Evolutionary conservation across 2,113 vertebrate genomes (phyloP), one percentile per base, ranked within the genome.

Genomic region (Grus americana): DNA sequence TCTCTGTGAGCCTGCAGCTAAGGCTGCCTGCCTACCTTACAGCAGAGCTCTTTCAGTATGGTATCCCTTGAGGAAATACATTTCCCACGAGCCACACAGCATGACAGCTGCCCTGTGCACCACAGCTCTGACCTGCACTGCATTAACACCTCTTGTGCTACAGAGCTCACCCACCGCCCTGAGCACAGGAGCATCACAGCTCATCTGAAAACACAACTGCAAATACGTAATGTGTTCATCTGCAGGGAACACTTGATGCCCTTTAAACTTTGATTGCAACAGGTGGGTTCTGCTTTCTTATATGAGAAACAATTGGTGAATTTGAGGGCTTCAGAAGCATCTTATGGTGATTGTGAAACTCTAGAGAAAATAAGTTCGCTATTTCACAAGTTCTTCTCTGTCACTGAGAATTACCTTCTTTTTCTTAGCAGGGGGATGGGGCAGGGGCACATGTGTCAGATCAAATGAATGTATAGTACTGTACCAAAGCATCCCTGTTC

Each of bases 81-180:
- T 14, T 32, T 54, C n/a, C 61, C 66, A 29, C 0, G 2, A 67
- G n/a, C 52, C 38, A 7, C 4, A 3, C 17, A 65, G 29, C 13
- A 32, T 10, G 13, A 15, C 1, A 0, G 21, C 32, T 66, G 73
- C 52, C 23, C 42, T 4, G 1, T 14, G 42, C 18, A 3, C 49
- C 9, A 16, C 34, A 17, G 62, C 62, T 81, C 30, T 38, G 42
- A 14, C 18, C 38, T 36, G 55, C 44, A 3, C 63, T 29, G 22
- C 47, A 12, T 24, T 36, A 49, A 29, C 5, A 5, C 22, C 65
- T 34, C 29, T 24, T 15, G 18, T 14, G 16, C 40, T 78, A 11
- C 44, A 47, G 38, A 59, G 65, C n/a, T 61, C 9, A 1, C 46
- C 58, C 46, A 17, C 20, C 32, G 16, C 55, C 44, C 5, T 0